Evolutionary conservation across 2,797 vertebrate genomes (phyloP), one percentile per base, ranked within the genome.

Genomic region (Acropternis orthonyx): DNA sequence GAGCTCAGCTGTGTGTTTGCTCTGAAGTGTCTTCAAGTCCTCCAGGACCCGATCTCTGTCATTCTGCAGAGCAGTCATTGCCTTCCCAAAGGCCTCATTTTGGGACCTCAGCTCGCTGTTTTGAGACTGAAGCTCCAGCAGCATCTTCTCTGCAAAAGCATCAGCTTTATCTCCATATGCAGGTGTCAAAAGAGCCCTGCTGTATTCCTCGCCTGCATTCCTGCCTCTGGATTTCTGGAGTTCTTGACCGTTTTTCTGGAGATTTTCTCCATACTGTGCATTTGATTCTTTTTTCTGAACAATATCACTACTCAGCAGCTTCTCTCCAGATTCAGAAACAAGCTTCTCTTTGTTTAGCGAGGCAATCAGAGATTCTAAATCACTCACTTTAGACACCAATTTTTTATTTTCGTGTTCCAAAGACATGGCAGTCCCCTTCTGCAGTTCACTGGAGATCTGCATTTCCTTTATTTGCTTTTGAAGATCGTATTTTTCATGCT

Each of bases 41-140:
- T 98, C 98, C 15, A 99, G 98, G 74, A 98, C 98, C 77, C 97
- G 98, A 63, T 99, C 99, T 34, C 99, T 96, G 83, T 99, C 98
- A 8, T 98, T 97, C 94, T 99, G 99, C 92, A 99, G 90, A 20
- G 98, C 98, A 4, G 97, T 98, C 98, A 99, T 98, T 14, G 98
- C 98, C 95, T 98, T 98, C 65, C 98, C 97, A 69, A 99, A 98
- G 24, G 98, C 98, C 79, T 98, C 98, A 1, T 98, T 98, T 39
- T 99, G 98, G 82, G 97, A 96, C 94, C 90, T 98, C 23, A 96
- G 19, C 17, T 98, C 97, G 66, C 93, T 98, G 89, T 96, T 98
- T 56, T 98, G 97, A 16, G 72, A 91, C 7, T 92, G 97, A 51
- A 98, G 93, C 28, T 98, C 96, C 0, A 97, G 88, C 13, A 98